A percentile compares a stretch with the other conserved stretches of the same genome.
These are phyloP conservation scores for Pteropus rufus DNA, from an alignment of 2,797 vertebrate species.

Conservation along the genomic window DNA sequence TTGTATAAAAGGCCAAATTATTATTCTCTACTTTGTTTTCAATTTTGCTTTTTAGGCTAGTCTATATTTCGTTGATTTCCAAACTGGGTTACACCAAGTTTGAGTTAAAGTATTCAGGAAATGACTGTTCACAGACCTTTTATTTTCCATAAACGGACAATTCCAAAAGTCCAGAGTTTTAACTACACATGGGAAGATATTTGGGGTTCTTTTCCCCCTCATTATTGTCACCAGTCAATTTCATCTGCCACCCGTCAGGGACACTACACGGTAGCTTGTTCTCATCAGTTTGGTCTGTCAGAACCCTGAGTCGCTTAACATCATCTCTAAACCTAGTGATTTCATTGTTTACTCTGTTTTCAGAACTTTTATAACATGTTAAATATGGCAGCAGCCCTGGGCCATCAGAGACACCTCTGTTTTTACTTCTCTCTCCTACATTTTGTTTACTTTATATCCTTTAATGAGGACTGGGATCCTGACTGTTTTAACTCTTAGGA, in stretches of 20 bases:
- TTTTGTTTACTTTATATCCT: conserved; percentile 14
- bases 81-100: not conserved
- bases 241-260: not conserved
- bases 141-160: not conserved
- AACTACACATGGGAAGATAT: not conserved
- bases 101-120: not conserved
- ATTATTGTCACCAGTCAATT: not conserved
- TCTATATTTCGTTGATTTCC: not conserved
- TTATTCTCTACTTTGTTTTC: not conserved
- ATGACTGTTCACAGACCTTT: not conserved
- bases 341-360: not conserved
- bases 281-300: not conserved
- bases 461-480: not conserved
- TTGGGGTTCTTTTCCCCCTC: not conserved
- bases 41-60: not conserved
- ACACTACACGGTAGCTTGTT: not conserved
- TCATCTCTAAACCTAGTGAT: not conserved
- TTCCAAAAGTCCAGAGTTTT: not conserved
- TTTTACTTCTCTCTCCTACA: not conserved
- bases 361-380: not conserved
- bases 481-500: not conserved
- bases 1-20: not conserved
- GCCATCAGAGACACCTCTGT: not conserved
- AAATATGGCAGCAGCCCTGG: not conserved
- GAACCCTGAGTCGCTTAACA: not conserved